Evolutionary conservation across 2,888 invertebrate species (phyloP), one percentile per base, ranked within the genome.

Genomic region (Macrophya alboannulata): DNA sequence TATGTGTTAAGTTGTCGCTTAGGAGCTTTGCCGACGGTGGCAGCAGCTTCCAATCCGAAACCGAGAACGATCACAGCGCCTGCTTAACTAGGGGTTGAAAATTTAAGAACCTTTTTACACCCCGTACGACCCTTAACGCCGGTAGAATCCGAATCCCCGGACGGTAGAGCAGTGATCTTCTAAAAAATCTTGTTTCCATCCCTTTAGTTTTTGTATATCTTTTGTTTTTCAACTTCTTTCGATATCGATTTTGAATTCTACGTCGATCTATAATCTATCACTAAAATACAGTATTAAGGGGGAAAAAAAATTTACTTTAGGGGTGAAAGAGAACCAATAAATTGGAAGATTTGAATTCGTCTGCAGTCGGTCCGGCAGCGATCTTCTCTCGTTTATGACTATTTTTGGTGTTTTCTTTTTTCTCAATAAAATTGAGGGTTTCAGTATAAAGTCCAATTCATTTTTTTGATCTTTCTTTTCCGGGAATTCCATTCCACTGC

Each of bases 51-150:
- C 81, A n/a, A 72, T 45, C 21, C 0, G 0, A 9, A 43, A 21
- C 21, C 0, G 12, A 3, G 37, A 17, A n/a, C 62, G 59, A 31
- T 59, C 17, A 31, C 37, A 81, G 62, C 59, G 62, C 72, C 45
- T 21, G 21, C 21, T 74, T 45, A 8, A 31, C 62, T 81, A 59
- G 21, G 81, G 81, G 81, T 59, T 81, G 81, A 59, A 81, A 79
- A 10, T 10, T 10, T 25, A 5, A 5, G 72, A 25, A 68, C 40
- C 72, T 45, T 45, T 43, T 45, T 74, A 25, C n/a, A 17, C 65
- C 37, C 37, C 31, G 15, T 0, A 25, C 37, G 31, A n/a, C 40
- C 81, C 21, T 43, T 62, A 25, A 43, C 31, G n/a, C n/a, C n/a
- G 81, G 43, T 25, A 12, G 59, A 10, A 4, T 21, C 12, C 6